phyloP scores from a whole-genome alignment of 2,113 vertebrate species.

The Fregata magnificens region DNA sequence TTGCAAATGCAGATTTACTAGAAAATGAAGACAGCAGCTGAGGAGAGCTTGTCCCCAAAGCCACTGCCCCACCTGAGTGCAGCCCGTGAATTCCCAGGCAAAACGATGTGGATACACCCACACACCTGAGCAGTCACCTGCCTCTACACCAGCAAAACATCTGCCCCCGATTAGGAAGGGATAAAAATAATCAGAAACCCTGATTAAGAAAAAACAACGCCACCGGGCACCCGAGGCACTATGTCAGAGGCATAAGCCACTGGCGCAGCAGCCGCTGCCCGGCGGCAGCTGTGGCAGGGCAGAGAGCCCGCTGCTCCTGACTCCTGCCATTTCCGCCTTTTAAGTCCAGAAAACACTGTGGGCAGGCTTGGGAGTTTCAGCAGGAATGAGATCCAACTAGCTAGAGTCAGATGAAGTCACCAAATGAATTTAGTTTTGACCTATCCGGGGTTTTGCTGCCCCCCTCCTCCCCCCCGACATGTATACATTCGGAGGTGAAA shows the following conservation, averaged over 20 bases:
- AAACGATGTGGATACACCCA: fast-evolving
- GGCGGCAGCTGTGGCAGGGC: not conserved
- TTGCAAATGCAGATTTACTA: not conserved
- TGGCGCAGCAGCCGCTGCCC: not conserved
- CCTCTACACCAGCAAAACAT: not conserved
- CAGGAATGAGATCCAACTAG: not conserved
- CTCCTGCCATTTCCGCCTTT: constrained; percentile 13
- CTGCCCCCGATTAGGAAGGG: not conserved
- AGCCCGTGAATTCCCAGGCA: not conserved
- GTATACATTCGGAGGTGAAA: not conserved
- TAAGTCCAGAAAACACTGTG: not conserved
- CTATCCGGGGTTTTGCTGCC: not conserved
- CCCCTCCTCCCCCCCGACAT: not conserved
- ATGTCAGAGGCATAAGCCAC: not conserved
- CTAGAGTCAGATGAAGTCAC: constrained; percentile 36
- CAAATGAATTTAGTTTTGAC: constrained; percentile 46
- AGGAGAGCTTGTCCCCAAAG: not conserved
- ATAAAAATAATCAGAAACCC: not conserved
- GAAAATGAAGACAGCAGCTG: not conserved
- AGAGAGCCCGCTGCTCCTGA: not conserved
- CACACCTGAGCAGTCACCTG: not conserved
- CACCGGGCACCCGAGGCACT: fast-evolving
- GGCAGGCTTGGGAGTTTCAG: not conserved
- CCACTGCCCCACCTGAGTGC: fast-evolving
- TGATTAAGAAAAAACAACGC: fast-evolving